phyloP scores from a whole-genome alignment of 1,140 invertebrate genomes.

The Kradibia gibbosae region DNA sequence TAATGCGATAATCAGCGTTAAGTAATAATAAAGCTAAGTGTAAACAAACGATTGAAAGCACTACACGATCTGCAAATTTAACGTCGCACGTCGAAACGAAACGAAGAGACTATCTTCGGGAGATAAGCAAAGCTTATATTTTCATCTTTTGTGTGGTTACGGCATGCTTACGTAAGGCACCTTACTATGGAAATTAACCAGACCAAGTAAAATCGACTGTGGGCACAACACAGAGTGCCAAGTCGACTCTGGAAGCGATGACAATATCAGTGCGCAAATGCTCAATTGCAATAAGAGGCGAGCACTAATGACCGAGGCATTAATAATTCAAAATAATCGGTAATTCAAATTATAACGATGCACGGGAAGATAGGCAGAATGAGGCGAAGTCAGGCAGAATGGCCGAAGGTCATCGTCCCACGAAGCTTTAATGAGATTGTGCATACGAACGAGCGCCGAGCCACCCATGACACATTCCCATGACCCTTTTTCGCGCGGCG shows the following conservation, averaged over 20 bases:
- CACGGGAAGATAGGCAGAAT: not conserved
- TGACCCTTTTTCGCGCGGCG: constrained; percentile 69
- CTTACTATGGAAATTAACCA: not conserved
- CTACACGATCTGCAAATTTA: not conserved
- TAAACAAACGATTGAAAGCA: not conserved
- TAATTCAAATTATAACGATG: not conserved
- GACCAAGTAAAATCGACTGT: not conserved
- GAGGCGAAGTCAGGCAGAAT: not conserved
- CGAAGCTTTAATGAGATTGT: constrained; percentile 63
- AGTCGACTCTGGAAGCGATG: not conserved
- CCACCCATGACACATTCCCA: constrained; percentile 70
- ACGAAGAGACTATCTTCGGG: too few species aligned
- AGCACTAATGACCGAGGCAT: not conserved
- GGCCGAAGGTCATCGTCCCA: constrained; percentile 66
- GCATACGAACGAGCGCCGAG: constrained; percentile 55
- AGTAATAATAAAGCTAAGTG: not conserved
- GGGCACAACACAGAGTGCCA: not conserved
- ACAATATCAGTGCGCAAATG: not conserved
- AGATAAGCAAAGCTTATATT: not conserved
- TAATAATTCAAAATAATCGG: not conserved
- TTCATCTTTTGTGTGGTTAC: not conserved
- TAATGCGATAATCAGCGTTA: not conserved
- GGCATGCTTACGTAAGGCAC: not conserved
- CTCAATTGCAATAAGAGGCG: not conserved
- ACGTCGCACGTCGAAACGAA: too few species aligned